Percentiles rank a stretch among this genome's conserved stretches.
These are phyloP conservation scores for Neofelis nebulosa DNA, from an alignment of 2,113 vertebrate genomes.

Conservation along the genomic window DNA sequence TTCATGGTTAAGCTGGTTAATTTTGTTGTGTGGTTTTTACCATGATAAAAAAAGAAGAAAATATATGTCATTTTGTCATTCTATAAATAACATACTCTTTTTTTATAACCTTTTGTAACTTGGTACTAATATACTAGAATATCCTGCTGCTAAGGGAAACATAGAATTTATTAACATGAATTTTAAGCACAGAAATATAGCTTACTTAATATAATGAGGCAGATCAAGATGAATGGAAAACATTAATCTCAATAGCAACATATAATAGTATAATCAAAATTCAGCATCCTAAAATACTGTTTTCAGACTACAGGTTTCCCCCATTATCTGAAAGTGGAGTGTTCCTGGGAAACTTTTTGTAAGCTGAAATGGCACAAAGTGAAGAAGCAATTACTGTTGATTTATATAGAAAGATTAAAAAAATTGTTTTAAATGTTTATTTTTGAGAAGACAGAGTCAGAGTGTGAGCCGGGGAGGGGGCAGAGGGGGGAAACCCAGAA, in stretches of 20 bases:
- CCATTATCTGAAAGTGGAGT: neutral
- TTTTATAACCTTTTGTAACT: constrained; percentile 40
- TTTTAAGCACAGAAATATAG: neutral
- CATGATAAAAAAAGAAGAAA: neutral
- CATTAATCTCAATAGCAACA: neutral
- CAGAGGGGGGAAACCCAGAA: too few relatives aligned
- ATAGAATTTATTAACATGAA: constrained; percentile 37
- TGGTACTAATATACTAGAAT: neutral
- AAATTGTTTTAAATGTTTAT: too few relatives aligned
- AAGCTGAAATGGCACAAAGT: neutral
- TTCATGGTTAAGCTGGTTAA: neutral
- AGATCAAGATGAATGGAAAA: constrained; percentile 20
- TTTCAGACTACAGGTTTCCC: neutral
- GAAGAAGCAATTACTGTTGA: neutral
- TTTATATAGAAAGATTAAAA: neutral
- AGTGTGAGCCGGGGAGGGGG: too few relatives aligned
- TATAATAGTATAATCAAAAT: constrained; percentile 30
- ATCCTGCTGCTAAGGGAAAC: neutral
- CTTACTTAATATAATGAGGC: neutral
- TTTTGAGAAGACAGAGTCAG: too few relatives aligned
- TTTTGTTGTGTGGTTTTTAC: neutral
- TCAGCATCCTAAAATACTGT: neutral
- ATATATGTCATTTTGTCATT: neutral
- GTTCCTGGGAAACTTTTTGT: neutral
- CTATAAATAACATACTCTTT: neutral